Percentiles rank a stretch among this genome's conserved stretches.
phyloP scores from a whole-genome alignment of 2,888 invertebrate genomes.

The Phymatocera aterrima region DNA sequence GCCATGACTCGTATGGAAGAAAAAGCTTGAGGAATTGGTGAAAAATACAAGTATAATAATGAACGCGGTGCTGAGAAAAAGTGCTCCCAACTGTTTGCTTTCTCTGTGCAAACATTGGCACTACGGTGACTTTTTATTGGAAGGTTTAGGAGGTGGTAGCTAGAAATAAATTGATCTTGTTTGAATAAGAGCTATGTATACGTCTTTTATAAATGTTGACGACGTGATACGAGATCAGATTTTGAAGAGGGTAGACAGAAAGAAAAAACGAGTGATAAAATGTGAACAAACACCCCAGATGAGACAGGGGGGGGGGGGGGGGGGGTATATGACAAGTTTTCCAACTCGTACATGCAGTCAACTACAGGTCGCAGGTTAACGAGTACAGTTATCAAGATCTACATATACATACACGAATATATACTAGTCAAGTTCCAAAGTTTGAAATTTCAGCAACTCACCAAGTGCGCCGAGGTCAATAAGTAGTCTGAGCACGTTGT shows the following conservation, averaged over 20 bases:
- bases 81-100: background rate
- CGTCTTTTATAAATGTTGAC: constrained; percentile 12
- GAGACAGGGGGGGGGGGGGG: background rate
- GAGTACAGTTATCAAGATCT: background rate
- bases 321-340: background rate
- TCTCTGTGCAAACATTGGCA: background rate
- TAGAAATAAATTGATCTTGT: constrained; percentile 26
- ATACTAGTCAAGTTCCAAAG: constrained; percentile 52
- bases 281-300: constrained; percentile 65
- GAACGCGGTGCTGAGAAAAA: too few relatives aligned
- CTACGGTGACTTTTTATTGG: background rate
- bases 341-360: constrained; percentile 8
- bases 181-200: background rate
- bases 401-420: background rate
- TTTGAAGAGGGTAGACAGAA: constrained; percentile 12
- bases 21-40: too few relatives aligned
- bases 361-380: constrained; percentile 11
- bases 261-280: constrained; percentile 49
- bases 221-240: background rate
- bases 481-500: constrained; percentile 83
- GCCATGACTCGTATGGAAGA: background rate
- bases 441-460: constrained; percentile 65
- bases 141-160: background rate
- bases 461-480: constrained; percentile 78
- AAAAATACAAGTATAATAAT: too few relatives aligned